Evolutionary conservation across 2,113 vertebrate genomes (phyloP).

Genomic region (Anseranas semipalmata): DNA sequence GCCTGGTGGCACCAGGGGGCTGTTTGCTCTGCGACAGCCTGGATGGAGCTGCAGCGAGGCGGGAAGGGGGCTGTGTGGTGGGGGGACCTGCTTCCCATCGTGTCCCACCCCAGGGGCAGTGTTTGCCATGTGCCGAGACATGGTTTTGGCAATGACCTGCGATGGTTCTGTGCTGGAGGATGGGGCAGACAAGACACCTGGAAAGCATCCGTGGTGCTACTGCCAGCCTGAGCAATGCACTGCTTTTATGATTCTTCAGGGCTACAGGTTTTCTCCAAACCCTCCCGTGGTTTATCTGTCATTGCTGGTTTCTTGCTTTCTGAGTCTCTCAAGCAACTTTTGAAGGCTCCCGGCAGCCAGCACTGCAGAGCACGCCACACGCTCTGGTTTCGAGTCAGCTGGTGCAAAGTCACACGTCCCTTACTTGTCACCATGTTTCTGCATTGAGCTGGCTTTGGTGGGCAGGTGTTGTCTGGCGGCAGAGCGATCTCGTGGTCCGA

Average conservation of each 20-base stretch:
- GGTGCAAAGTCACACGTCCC: accelerated
- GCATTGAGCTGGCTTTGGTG: accelerated
- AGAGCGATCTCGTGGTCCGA: accelerated
- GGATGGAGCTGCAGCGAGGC: background rate
- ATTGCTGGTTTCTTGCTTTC: background rate
- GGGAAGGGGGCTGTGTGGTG: background rate
- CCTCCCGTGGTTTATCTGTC: background rate
- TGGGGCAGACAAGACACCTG: background rate
- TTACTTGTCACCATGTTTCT: accelerated
- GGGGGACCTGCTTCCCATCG: background rate
- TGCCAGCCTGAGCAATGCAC: background rate
- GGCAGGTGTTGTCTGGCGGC: background rate
- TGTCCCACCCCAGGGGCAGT: background rate
- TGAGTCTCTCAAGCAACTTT: background rate
- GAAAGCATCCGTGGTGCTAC: background rate
- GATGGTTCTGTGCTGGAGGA: background rate
- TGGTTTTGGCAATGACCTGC: background rate
- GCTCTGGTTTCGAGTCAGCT: background rate
- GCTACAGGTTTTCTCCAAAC: background rate
- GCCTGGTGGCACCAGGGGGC: background rate
- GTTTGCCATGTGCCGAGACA: accelerated
- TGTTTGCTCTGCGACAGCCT: background rate
- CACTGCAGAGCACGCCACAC: background rate
- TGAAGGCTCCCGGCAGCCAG: background rate
- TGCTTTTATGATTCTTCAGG: background rate